Conservation (phyloP, 2,113 vertebrate species). For the Orientallactaga bullata region DNA sequence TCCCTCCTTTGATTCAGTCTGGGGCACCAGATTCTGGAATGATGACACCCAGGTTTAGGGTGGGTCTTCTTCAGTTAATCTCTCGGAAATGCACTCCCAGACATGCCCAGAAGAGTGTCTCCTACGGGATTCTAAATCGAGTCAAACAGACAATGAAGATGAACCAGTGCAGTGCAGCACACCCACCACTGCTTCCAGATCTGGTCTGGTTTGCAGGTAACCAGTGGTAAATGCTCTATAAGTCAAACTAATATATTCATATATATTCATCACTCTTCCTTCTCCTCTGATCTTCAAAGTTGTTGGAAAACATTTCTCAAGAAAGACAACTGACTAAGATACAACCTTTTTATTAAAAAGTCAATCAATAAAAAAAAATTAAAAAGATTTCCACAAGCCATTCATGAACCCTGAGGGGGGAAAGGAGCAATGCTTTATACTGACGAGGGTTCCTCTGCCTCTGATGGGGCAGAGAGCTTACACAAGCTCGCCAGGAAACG, state of each 20-base stretch:
- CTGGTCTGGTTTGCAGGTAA: not conserved
- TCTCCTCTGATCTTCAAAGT: not conserved
- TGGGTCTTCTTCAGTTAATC: not conserved
- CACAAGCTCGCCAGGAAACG: not conserved
- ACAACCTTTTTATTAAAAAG: too few relatives aligned
- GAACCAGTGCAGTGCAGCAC: too few relatives aligned
- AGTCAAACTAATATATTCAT: not conserved
- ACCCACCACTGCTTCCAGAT: not conserved
- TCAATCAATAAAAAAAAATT: too few relatives aligned
- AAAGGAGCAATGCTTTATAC: not conserved
- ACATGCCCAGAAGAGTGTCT: not conserved
- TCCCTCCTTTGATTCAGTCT: not conserved
- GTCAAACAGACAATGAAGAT: not conserved
- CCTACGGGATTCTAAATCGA: not conserved
- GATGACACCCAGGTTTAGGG: not conserved
- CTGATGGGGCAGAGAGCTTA: not conserved
- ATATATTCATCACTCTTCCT: too few relatives aligned
- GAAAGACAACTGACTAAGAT: not conserved
- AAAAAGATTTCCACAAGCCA: too few relatives aligned
- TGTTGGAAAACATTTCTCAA: not conserved
- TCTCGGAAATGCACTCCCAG: not conserved
- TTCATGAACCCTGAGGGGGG: too few relatives aligned
- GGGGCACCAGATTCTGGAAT: not conserved
- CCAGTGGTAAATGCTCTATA: fast-evolving
- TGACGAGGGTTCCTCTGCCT: not conserved